Evolutionary conservation across 2,888 invertebrate genomes (phyloP), one percentile per base, ranked within the genome.

Genomic region (Coenonympha glycerion): DNA sequence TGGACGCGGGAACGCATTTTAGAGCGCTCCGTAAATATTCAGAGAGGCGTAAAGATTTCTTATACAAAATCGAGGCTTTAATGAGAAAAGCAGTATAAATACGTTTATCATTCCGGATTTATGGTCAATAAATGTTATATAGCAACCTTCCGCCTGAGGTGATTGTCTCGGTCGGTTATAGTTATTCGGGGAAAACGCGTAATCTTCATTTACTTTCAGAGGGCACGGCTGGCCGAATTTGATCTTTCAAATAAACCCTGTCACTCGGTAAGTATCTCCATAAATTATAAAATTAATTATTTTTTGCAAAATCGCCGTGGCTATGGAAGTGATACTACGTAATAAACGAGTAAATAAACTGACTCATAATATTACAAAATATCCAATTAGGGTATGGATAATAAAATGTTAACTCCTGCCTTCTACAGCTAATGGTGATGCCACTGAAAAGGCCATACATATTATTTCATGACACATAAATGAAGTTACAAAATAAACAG

Each of bases 81-180:
- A 69, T 68, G 68, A 68, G 68, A 63, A 59, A 62, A 62, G 62
- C 63, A 58, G 58, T 62, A 60, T 63, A 66, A n/a, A 64, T 62
- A 60, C 62, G 65, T 63, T 65, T 61, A 67, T 69, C 66, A 65
- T 65, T 60, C 57, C 55, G 52, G 57, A 66, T 67, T 70, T 70
- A 68, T 59, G 62, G 62, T 56, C 62, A 60, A 65, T 65, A 66
- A 65, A 60, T 59, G 63, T 63, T 62, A 59, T 59, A 56, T 53
- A 56, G 53, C 59, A 56, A 56, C 58, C 48, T 57, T 57, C 58
- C 50, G 57, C 56, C 49, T 42, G 47, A 44, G 56, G 44, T 46
- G 52, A 48, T 54, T 55, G 54, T 51, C 52, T 52, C 45, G 52
- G 49, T 44, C 41, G 49, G 53, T 50, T 56, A 53, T 58, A 54